phyloP scores from a whole-genome alignment of 2,797 vertebrate genomes.

The Chromobotia macracanthus region DNA sequence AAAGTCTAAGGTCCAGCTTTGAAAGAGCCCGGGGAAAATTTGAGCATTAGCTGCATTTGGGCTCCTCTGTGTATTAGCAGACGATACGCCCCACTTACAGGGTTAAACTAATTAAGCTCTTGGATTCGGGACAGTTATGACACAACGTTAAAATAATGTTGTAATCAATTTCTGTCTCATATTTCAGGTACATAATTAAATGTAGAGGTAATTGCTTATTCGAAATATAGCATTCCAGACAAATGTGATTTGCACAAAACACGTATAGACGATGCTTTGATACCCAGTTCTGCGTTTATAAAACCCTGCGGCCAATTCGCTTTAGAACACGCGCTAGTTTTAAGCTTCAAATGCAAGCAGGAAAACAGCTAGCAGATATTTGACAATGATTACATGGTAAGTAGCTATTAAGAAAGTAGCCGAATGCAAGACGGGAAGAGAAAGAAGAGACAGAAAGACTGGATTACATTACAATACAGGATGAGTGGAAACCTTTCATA shows the following conservation, averaged over 20 bases:
- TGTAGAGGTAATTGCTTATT: slow-evolving; percentile 74
- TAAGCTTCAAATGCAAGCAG: neutral
- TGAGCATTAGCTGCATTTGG: slow-evolving; percentile 56
- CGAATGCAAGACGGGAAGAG: slow-evolving; percentile 27
- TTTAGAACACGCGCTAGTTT: neutral
- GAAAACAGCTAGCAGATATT: slow-evolving; percentile 4
- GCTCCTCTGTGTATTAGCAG: slow-evolving; percentile 70
- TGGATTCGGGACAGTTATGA: slow-evolving; percentile 78
- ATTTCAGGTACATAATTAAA: slow-evolving; percentile 73
- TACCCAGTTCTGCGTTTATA: slow-evolving; percentile 64
- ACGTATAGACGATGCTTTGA: slow-evolving; percentile 67
- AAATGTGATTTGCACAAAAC: slow-evolving; percentile 73
- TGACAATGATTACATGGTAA: slow-evolving; percentile 31
- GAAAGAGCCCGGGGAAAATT: slow-evolving; percentile 54
- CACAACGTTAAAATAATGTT: slow-evolving; percentile 73
- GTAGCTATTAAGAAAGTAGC: slow-evolving; percentile 45
- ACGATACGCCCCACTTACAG: slow-evolving; percentile 71
- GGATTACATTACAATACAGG: slow-evolving; percentile 74
- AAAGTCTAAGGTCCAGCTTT: neutral
- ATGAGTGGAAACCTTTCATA: slow-evolving; percentile 73
- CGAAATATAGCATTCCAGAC: slow-evolving; percentile 77
- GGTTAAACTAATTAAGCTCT: slow-evolving; percentile 79
- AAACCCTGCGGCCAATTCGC: slow-evolving; percentile 29
- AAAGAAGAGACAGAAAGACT: slow-evolving; percentile 55
- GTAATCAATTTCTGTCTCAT: slow-evolving; percentile 61